Evolutionary conservation across 2,888 invertebrate species (phyloP).

Genomic region (Orthonychiurus folsomi): DNA sequence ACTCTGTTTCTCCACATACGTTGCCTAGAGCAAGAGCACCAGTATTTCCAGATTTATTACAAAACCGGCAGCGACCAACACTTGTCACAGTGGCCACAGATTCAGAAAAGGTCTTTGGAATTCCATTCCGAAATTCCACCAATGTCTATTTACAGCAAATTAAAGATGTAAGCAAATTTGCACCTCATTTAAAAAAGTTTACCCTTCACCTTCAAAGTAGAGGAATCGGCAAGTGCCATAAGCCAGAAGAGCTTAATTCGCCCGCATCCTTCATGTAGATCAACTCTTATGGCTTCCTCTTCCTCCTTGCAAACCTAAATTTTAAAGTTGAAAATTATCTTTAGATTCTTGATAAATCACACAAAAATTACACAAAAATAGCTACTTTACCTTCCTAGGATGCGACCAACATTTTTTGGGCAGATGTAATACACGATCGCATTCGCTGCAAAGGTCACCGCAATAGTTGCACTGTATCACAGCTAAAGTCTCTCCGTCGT

Average conservation of each 20-base stretch:
- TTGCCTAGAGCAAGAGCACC: conserved; percentile 85
- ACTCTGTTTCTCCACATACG: conserved; percentile 87
- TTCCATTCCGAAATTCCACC: conserved; percentile 78
- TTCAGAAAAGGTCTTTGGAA: conserved; percentile 45
- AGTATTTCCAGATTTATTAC: conserved; percentile 68
- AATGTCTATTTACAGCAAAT: conserved; percentile 48
- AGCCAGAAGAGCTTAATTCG: conserved; percentile 93
- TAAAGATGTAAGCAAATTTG: not conserved
- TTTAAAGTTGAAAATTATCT: conserved; percentile 1
- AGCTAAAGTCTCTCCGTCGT: conserved; percentile 85
- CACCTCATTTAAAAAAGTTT: not conserved
- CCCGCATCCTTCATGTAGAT: conserved; percentile 91
- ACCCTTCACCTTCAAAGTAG: conserved; percentile 64
- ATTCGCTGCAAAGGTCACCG: conserved; percentile 88
- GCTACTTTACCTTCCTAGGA: conserved; percentile 59
- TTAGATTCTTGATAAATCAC: not conserved
- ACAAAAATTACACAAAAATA: not conserved
- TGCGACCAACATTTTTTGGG: conserved; percentile 78
- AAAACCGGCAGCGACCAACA: conserved; percentile 78
- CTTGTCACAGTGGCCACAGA: conserved; percentile 40
- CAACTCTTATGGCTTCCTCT: conserved; percentile 89
- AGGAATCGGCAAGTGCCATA: conserved; percentile 81
- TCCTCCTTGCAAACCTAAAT: conserved; percentile 82
- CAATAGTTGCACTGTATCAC: conserved; percentile 86
- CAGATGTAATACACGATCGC: conserved; percentile 89